Base-by-base conservation (phyloP, 2,113 vertebrate genomes). In the Nipponia nippon region DNA sequence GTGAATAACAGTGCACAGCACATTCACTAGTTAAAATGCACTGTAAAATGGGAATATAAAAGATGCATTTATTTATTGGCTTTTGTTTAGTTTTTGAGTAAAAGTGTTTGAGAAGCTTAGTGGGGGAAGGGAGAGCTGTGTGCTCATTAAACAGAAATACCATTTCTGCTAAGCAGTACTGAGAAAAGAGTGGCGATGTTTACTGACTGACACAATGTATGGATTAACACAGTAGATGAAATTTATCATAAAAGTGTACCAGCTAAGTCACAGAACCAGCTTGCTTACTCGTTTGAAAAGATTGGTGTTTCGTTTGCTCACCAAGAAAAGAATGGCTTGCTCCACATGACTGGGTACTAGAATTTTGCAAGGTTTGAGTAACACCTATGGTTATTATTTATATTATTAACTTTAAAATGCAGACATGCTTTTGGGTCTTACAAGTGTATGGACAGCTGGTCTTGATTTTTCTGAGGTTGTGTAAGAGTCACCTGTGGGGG, bases 391-490 rank as follows among this genome's bases (percentile, higher is more conserved):
- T 82, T 94, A 83, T 91, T 97, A 93, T 94, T 97, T 91, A 69
- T 93, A 92, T 91, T 97, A 93, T 96, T 96, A 81, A 82, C 92
- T 93, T 94, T 92, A 87, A 88, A 97, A 90, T 93, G 70, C 66
- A 93, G 93, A 78, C 81, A 77, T 96, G 87, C 81, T 95, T 97
- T 96, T 93, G 83, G 47, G 75, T 86, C 93, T 90, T 81, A 78
- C 58, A 91, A 91, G 89, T 85, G 80, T 97, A 76, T 97, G 87
- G 94, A 97, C 90, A 97, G 91, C 91, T 97, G 94, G 94, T 88
- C 88, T 95, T 97, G 81, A 97, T 95, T 97, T 97, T 94, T 94
- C 66, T 67, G 87, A 96, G 90, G 87, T 94, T 97, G 88, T 93
- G 61, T 87, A 92, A 90, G 73, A 97, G 89, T 96, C 96, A 97